Base-by-base conservation (phyloP, 2,888 invertebrate species). In the Nezara viridula region DNA sequence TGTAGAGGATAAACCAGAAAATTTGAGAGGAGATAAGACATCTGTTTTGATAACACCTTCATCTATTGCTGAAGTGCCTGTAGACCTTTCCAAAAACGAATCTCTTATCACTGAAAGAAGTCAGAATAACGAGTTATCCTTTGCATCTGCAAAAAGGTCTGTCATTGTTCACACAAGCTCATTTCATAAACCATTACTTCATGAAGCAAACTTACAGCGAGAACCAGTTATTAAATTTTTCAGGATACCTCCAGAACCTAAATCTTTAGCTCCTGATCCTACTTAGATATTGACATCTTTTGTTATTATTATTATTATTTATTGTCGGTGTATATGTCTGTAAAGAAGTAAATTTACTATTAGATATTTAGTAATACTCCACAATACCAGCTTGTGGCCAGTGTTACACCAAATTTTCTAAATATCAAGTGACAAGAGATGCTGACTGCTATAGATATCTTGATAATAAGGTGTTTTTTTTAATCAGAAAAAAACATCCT, bases 171-270 rank as follows among this genome's bases (percentile, higher is more conserved):
- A 88, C 27, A 88, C 88, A 27, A 66, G 66, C 44, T 60, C 52
- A n/a, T 88, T 88, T 6, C 24, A 40, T 24, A 32, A 21, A 87
- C 14, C 60, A 87, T 60, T 87, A n/a, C 12, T 73, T 27, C 66
- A n/a, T 44, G 66, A 40, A 47, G 88, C 88, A 21, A 88, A 88
- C 27, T 24, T 24, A n/a, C n/a, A 5, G 16, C 16, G 88, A 66
- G 88, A 88, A 49, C 88, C 88, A 27, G 88, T 88, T 12, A 88
- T 88, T 7, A 88, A 88, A 47, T 47, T 40, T 27, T 37, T 73
- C 44, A 60, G 32, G 40, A 27, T 73, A 44, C 14, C 44, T 24
- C 4, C 12, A 24, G 81, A 81, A 6, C 44, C 24, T 14, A 10
- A 81, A 10, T 81, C 24, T 32, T 19, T 32, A 37, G 5, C 32